Evolutionary conservation across 2,113 vertebrate species (phyloP), one percentile per base, ranked within the genome.

Genomic region (Scopus umbretta): DNA sequence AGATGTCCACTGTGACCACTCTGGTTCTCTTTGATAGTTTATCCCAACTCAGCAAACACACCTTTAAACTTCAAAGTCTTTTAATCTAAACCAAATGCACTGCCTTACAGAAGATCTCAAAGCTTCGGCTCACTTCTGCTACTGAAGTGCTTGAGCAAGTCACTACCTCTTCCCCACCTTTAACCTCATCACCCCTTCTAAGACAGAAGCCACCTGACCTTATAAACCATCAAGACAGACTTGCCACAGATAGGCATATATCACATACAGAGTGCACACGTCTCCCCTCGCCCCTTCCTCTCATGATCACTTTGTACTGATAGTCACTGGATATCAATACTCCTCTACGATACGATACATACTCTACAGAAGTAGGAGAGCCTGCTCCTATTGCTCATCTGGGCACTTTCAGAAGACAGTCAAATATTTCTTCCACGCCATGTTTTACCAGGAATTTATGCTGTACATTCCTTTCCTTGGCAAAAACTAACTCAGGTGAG

Each of bases 321-420:
- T 2, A 25, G 52, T 2, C 52, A 47, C 38, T 20, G 63, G 40
- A 6, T 5, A 50, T 7, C 73, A 47, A 12, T 6, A 20, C 55
- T 71, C n/a, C 62, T 43, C n/a, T 50, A 4, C 0, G 10, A 25
- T 13, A 52, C 2, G 0, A 58, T 4, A 32, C 12, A 7, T 7
- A 17, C 38, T 38, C 38, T 40, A 15, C 7, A 14, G 52, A 61
- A 75, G 20, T 2, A 55, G 12, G 62, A 59, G 34, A 76, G 5
- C 22, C 67, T 3, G 0, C 43, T 88, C 58, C 56, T 52, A 9
- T 16, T 66, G 36, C 72, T 68, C 7, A 1, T 11, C 63, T 52
- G 53, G 43, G 19, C 50, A 40, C 66, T 53, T 72, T 26, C 61
- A 93, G 56, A 49, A 68, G 30, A 62, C 67, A 89, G 36, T 30